Evolutionary conservation across 37 sponge, comb jelly and placozoan species (phyloP), one percentile per base, ranked within the genome.

Genomic region (Eunapius fragilis): DNA sequence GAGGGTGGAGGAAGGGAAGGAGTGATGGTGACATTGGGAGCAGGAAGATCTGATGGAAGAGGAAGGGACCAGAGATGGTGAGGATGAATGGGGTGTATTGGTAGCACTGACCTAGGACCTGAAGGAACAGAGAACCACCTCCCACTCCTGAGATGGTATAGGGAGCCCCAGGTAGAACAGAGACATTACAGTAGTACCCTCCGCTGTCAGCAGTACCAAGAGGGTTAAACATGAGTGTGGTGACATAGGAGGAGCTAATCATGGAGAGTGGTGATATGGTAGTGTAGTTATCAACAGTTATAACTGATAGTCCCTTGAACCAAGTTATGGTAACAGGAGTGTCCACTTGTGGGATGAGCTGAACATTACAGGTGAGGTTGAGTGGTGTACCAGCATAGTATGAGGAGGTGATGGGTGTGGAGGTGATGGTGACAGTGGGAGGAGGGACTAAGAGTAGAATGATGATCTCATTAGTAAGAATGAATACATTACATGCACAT

Each of bases 161-260:
- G 14, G 58, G 58, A 58, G 58, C 1, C 58, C 58, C 58, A 58
- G 58, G 58, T 58, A 17, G 58, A 11, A 58, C 75, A 75, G 31
- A 26, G 19, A 50, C 91, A 33, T 68, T 72, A 76, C 91, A 90
- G 23, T 28, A 32, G 71, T 90, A 90, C 67, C 17, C 31, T 26
- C 91, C 91, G 12, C 82, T 76, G 67, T 86, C 87, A 14, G 81
- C 35, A 14, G 31, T 75, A 35, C 34, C 34, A 2, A 75, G 32
- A 31, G 75, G 31, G 75, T 25, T 31, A 31, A 75, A 75, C 19
- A 58, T 58, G 58, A 58, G 58, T 58, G 58, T 58, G 58, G 58
- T 58, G 58, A 58, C 58, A 58, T 58, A 58, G 58, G 58, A 58
- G 58, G 58, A 58, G n/a, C n/a, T n/a, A n/a, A n/a, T n/a, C n/a